A percentile compares a stretch with the other conserved stretches of the same genome.
Evolutionary conservation across 2,113 vertebrate genomes (phyloP).

Genomic region (Catharus minimus): DNA sequence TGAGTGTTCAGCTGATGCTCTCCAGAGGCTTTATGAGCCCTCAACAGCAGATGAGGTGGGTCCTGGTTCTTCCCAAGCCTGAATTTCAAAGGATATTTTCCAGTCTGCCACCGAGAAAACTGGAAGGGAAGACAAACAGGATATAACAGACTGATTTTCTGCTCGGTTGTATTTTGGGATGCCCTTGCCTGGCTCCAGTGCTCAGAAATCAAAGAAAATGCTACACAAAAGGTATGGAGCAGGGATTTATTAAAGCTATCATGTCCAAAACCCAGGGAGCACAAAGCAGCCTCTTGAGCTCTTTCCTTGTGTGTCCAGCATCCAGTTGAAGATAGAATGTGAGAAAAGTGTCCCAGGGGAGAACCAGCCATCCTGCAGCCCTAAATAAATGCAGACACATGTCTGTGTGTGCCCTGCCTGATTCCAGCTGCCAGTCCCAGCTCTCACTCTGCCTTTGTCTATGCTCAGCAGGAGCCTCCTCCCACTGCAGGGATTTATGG

Average conservation of each 20-base stretch:
- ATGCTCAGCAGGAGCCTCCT: neutral
- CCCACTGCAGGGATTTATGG: neutral
- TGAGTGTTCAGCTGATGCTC: neutral
- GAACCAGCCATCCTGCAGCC: neutral
- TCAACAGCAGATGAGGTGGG: neutral
- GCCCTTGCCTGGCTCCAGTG: rapidly evolving
- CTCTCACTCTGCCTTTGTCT: neutral
- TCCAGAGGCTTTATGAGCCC: neutral
- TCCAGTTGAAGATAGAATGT: neutral
- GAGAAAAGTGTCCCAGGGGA: neutral
- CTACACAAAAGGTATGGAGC: neutral
- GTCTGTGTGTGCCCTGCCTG: neutral
- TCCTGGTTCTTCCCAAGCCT: neutral
- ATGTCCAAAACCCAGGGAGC: neutral
- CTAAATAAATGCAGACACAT: neutral
- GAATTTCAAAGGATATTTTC: neutral
- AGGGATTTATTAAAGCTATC: neutral
- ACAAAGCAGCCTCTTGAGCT: neutral
- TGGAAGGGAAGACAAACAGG: neutral
- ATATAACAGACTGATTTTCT: neutral
- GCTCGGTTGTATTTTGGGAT: neutral
- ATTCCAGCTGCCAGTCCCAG: neutral
- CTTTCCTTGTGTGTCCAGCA: neutral
- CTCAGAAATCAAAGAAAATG: neutral
- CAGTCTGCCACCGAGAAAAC: neutral